These are phyloP conservation scores for Dipodomys merriami DNA, from an alignment of 2,113 vertebrate genomes.

Conservation along the genomic window DNA sequence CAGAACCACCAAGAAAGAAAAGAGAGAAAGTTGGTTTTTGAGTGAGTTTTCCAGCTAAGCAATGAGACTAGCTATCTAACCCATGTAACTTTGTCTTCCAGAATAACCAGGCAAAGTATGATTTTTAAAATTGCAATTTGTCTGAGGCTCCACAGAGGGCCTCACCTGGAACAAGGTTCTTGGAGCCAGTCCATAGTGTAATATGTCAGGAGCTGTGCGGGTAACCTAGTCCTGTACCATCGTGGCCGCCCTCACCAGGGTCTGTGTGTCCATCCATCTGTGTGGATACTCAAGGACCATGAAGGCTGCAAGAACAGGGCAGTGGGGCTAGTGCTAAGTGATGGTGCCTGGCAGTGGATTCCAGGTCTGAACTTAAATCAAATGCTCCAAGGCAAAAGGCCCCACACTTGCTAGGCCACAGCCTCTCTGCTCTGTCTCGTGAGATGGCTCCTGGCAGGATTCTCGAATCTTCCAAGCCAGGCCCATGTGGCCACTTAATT, in stretches of 20 bases:
- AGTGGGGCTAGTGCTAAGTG: background rate
- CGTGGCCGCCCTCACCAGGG: too few relatives aligned
- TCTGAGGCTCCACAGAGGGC: background rate
- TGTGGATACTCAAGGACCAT: too few relatives aligned
- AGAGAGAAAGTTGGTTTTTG: too few relatives aligned
- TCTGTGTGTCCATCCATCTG: background rate
- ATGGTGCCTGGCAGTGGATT: background rate
- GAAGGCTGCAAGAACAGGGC: too few relatives aligned
- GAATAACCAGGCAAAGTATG: background rate
- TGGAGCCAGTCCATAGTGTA: background rate
- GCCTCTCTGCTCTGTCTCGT: slow-evolving; percentile 11
- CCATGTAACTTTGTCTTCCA: background rate
- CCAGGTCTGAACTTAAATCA: background rate
- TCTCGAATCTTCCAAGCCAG: slow-evolving; percentile 29
- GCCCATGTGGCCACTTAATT: background rate
- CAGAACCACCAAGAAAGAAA: too few relatives aligned
- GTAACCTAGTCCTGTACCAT: background rate
- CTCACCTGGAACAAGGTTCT: background rate
- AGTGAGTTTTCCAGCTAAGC: background rate
- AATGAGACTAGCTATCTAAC: background rate
- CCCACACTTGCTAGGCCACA: background rate
- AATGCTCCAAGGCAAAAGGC: background rate
- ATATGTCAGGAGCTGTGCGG: background rate
- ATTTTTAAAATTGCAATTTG: background rate
- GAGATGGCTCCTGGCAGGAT: background rate